Evolutionary conservation across 2,113 vertebrate species (phyloP), one percentile per base, ranked within the genome.

Genomic region (Pachypanchax playfairii): DNA sequence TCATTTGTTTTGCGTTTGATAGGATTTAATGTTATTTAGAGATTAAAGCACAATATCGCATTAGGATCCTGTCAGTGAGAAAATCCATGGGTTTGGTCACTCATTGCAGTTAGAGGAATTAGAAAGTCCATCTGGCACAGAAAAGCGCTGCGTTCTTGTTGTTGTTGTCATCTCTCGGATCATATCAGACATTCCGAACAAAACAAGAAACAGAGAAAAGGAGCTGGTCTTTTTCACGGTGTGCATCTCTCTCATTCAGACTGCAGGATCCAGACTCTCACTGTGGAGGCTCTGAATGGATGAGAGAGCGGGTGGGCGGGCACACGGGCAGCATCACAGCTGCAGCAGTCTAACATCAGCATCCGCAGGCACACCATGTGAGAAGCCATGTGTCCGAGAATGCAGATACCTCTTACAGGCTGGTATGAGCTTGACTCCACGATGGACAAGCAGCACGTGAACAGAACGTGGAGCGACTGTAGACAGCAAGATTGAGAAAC

Each of bases 321-420:
- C 43, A 28, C 24, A 70, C 52, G 65, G 38, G 46, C 75, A 77
- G 70, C 81, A 83, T 80, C 79, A 80, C 81, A 79, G 75, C 73
- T 71, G 85, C 85, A 81, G 80, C 77, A 51, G 60, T 13, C 75
- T 80, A n/a, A 56, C 82, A 87, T 81, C 79, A 80, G 75, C 81
- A 87, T 86, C 87, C 77, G 81, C 86, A 86, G 61, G 59, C 83
- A 77, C 65, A 84, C 85, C 85, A 87, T 89, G 85, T 87, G 87
- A 69, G 83, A 29, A 21, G 36, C 79, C 85, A 86, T 89, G 87
- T 86, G 85, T 73, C 66, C 28, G 58, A 41, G 81, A 86, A 83
- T 89, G 83, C 85, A 85, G 85, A 84, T 83, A 67, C 54, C 17
- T 52, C 58, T 33, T 52, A 58, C 83, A 47, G 79, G 77, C 64